Base-by-base conservation (phyloP, 2,888 invertebrate species). In the Ennomos quercinarius region DNA sequence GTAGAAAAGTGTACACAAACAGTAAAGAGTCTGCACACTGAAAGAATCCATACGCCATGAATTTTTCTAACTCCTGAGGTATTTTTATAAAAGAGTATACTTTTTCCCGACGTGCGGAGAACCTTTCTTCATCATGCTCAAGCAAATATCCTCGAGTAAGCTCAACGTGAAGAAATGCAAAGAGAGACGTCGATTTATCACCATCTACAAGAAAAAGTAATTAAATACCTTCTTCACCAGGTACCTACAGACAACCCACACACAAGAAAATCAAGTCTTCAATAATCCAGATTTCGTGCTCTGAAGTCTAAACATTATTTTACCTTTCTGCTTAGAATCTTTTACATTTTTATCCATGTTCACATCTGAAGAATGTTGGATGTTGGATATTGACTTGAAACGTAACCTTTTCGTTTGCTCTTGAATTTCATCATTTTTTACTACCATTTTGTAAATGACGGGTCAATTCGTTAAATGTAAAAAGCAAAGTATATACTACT, bases 21-120 rank as follows among this genome's bases (percentile, higher is more conserved):
- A 99, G 93, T 87, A 99, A 98, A 13, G 99, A 99, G 90, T 99
- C 99, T 35, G 98, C 96, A 91, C 99, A 99, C 88, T 98, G 98
- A 87, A 98, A 96, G 77, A 98, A 97, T 37, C 98, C 99, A 91
- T 98, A 99, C 0, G 94, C 94, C 96, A 99, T 97, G 78, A 98
- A 98, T 76, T 97, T 96, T 80, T 98, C 98, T 40, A 98, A 93
- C 89, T 99, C 98, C 73, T 96, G 94, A 2, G 99, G 98, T 80
- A 99, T 98, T 91, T 97, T 97, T 93, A 99, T 96, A 82, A 99
- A 99, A 0, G 98, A 98, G 84, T 99, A 99, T 45, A 99, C 97
- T 91, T 98, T 97, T 81, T 99, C 97, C 60, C 99, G 93, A 67
- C 99, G 95, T 2, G 98, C 98, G 27, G 97, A 96, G 87, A 98